phyloP scores from a whole-genome alignment of 2,888 invertebrate genomes.

The Odontothrips loti region DNA sequence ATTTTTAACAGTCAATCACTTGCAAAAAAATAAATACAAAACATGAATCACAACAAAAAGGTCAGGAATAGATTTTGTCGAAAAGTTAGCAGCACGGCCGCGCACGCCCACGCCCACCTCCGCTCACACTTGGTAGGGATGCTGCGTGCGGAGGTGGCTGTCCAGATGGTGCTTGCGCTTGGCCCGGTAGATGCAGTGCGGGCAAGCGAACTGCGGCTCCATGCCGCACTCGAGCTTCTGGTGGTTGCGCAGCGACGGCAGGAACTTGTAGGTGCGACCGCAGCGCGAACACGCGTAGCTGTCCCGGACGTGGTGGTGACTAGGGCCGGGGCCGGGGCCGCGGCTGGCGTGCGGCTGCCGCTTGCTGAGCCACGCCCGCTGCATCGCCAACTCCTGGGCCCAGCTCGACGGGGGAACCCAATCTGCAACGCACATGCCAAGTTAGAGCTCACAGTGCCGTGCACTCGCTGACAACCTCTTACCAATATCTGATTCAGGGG shows the following conservation, averaged over 20 bases:
- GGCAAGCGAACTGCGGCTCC: slow-evolving; percentile 50
- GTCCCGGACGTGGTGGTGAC: not conserved
- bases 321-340: not conserved
- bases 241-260: slow-evolving; percentile 37
- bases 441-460: not conserved
- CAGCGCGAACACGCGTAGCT: slow-evolving; percentile 40
- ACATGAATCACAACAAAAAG: slow-evolving; percentile 9
- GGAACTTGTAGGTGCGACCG: slow-evolving; percentile 38
- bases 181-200: slow-evolving; percentile 48
- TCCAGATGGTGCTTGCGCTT: slow-evolving; percentile 50
- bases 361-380: not conserved
- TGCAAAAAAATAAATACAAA: not conserved
- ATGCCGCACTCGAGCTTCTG: slow-evolving; percentile 50
- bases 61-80: slow-evolving; percentile 31
- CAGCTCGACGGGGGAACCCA: not conserved
- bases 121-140: not conserved
- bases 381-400: not conserved
- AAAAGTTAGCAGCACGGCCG: slow-evolving; percentile 32
- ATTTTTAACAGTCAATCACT: not conserved
- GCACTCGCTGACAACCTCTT: too few relatives aligned
- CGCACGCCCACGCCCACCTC: not conserved
- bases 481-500: too few relatives aligned
- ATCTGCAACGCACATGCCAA: not conserved
- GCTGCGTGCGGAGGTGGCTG: slow-evolving; percentile 45
- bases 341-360: not conserved